These are phyloP conservation scores for Loris lydekkerianus DNA, from an alignment of 2,797 vertebrate genomes.

Conservation along the genomic window DNA sequence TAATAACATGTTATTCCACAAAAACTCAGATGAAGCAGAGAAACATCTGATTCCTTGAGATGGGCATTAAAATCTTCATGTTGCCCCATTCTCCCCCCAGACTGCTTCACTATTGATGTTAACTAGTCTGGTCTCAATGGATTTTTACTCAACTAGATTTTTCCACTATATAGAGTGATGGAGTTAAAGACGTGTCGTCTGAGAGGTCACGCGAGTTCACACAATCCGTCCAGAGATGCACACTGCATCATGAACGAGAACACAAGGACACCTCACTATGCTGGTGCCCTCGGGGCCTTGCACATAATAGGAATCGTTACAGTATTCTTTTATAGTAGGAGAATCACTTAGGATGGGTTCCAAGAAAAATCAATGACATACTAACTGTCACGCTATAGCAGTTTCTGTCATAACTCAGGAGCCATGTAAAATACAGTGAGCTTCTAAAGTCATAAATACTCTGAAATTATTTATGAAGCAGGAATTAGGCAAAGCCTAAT, in stretches of 20 bases:
- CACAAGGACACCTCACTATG: neutral
- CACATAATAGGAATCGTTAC: constrained; percentile 14
- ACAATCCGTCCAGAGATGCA: neutral
- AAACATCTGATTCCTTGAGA: neutral
- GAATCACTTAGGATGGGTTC: constrained; percentile 51
- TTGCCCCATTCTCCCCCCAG: neutral
- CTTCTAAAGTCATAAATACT: constrained; percentile 50
- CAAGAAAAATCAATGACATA: constrained; percentile 71
- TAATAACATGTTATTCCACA: neutral
- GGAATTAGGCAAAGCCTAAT: constrained; percentile 47
- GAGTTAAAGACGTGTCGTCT: neutral
- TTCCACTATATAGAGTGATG: neutral
- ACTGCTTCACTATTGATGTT: neutral
- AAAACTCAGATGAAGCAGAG: neutral
- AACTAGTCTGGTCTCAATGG: neutral
- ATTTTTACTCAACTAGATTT: neutral
- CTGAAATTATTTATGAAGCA: constrained; percentile 62
- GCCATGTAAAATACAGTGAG: constrained; percentile 1
- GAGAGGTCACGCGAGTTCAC: neutral
- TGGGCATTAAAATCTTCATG: neutral
- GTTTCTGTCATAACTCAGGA: constrained; percentile 47
- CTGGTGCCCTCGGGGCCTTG: neutral
- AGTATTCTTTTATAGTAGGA: neutral
- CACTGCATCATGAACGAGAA: neutral
- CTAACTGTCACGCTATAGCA: constrained; percentile 15